These are phyloP conservation scores for Lordiphosa mommai DNA, from an alignment of 1,140 invertebrate genomes.

Conservation along the genomic window DNA sequence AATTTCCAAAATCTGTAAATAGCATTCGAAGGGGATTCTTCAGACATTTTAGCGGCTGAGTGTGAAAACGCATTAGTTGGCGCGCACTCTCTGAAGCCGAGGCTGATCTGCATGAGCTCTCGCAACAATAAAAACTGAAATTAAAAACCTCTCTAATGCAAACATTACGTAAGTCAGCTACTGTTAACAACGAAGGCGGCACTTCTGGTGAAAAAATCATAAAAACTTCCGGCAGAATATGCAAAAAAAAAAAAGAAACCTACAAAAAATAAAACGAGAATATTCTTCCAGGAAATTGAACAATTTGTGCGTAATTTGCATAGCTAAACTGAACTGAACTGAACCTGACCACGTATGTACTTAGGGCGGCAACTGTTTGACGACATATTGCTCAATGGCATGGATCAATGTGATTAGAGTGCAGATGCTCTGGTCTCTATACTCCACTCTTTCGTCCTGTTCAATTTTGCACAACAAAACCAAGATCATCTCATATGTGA, in stretches of 20 bases:
- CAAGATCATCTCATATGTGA: constrained; percentile 62
- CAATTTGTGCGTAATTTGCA: constrained; percentile 73
- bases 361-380: constrained; percentile 74
- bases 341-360: constrained; percentile 13
- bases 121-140: constrained; percentile 58
- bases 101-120: constrained; percentile 14
- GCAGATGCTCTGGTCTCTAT: constrained; percentile 22
- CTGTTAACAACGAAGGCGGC: constrained; percentile 36
- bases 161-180: constrained; percentile 68
- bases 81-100: constrained; percentile 18
- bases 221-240: constrained; percentile 54
- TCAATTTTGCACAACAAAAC: constrained; percentile 53
- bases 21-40: constrained; percentile 9
- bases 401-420: constrained; percentile 51
- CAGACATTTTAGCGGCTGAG: constrained; percentile 64
- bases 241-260: constrained; percentile 37
- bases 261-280: constrained; percentile 16
- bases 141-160: constrained; percentile 63
- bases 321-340: constrained; percentile 30
- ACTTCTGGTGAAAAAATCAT: constrained; percentile 52
- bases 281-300: constrained; percentile 64
- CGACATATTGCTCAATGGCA: constrained; percentile 74
- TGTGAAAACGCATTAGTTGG: constrained; percentile 72
- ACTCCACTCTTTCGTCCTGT: constrained; percentile 45
- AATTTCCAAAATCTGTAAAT: constrained; percentile 57